phyloP scores from a whole-genome alignment of 2,888 invertebrate species.

The Ophion ventricosus region DNA sequence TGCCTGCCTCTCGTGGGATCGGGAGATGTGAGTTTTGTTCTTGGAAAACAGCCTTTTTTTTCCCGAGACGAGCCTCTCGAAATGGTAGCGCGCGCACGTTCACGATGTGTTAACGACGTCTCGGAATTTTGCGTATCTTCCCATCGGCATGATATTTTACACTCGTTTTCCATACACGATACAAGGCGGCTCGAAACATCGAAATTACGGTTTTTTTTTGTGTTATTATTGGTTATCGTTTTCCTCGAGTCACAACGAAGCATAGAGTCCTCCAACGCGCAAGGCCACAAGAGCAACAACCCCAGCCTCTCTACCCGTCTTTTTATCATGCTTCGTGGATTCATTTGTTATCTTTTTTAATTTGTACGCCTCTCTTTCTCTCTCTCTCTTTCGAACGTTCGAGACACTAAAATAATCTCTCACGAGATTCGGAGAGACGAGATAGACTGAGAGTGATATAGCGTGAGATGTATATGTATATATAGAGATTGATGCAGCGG shows the following conservation, averaged over 20 bases:
- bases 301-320: constrained; percentile 37
- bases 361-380: neutral
- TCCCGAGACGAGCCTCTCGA: constrained; percentile 31
- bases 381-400: constrained; percentile 46
- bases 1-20: constrained; percentile 6
- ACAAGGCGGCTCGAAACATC: constrained; percentile 40
- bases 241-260: constrained; percentile 52
- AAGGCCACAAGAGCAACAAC: constrained; percentile 44
- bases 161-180: constrained; percentile 38
- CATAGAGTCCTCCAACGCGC: constrained; percentile 51
- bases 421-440: constrained; percentile 10
- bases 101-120: constrained; percentile 43
- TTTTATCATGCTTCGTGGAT: constrained; percentile 12
- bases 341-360: constrained; percentile 14
- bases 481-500: constrained; percentile 27
- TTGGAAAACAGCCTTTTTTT: constrained; percentile 56
- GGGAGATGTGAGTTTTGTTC: constrained; percentile 56
- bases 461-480: constrained; percentile 12
- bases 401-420: constrained; percentile 13
- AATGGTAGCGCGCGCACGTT: constrained; percentile 24
- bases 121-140: constrained; percentile 48
- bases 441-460: constrained; percentile 11
- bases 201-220: constrained; percentile 32
- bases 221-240: constrained; percentile 15
- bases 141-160: constrained; percentile 29